Evolutionary conservation across 2,797 vertebrate species (phyloP).

Genomic region (Cyclura pinguis): DNA sequence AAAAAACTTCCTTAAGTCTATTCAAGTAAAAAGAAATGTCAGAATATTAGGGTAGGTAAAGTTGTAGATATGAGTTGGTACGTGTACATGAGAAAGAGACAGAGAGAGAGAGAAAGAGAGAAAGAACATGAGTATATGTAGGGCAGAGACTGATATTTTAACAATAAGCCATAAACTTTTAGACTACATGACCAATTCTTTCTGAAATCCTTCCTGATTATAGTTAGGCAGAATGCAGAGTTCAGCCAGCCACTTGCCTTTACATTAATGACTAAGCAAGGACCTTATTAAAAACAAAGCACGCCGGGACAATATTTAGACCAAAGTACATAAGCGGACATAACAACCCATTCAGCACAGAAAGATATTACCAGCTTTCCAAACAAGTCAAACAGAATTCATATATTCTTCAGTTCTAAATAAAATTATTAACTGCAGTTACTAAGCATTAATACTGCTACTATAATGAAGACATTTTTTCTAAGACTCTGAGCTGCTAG

Average conservation of each 20-base stretch:
- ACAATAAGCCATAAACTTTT: background rate
- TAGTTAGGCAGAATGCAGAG: background rate
- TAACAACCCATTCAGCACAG: background rate
- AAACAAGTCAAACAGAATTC: background rate
- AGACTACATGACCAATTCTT: background rate
- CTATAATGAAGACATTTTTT: background rate
- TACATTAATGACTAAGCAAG: background rate
- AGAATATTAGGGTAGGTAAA: constrained; percentile 27
- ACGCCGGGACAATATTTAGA: background rate
- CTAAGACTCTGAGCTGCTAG: background rate
- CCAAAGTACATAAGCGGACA: background rate
- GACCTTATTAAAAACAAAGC: background rate
- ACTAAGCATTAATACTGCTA: background rate
- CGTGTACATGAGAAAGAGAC: background rate
- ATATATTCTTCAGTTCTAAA: background rate
- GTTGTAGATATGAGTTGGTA: background rate
- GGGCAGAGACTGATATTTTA: background rate
- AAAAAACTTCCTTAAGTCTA: constrained; percentile 7
- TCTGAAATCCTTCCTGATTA: background rate
- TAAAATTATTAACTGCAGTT: background rate
- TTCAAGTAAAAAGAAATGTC: constrained; percentile 34
- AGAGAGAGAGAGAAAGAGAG: background rate
- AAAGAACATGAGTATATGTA: background rate
- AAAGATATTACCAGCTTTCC: background rate
- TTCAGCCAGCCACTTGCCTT: background rate